Percentiles rank a stretch among this genome's conserved stretches.
Evolutionary conservation across 2,113 vertebrate species (phyloP).

Genomic region (Nestor notabilis): DNA sequence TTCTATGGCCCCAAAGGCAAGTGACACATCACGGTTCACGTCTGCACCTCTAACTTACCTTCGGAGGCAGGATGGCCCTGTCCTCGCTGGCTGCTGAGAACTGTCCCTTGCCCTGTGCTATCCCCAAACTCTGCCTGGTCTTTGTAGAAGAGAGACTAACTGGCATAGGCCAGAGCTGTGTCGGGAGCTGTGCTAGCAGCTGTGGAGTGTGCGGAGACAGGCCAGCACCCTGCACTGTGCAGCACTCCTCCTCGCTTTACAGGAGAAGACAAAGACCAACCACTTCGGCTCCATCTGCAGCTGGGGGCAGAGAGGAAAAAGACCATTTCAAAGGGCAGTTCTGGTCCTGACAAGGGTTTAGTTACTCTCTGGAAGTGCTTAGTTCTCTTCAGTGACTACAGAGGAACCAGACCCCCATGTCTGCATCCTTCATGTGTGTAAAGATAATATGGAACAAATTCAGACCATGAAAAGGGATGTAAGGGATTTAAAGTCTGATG

Average conservation of each 20-base stretch:
- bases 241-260: fast-evolving
- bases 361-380: neutral
- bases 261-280: neutral
- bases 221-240: neutral
- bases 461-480: neutral
- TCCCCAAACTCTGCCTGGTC: neutral
- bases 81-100: neutral
- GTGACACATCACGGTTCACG: neutral
- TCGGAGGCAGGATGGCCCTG: neutral
- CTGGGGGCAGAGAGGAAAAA: neutral
- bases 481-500: neutral
- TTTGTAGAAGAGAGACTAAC: neutral
- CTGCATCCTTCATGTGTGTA: neutral
- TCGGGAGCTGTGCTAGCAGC: neutral
- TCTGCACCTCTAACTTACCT: neutral
- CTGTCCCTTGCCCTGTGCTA: neutral
- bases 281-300: fast-evolving
- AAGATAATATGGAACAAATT: neutral
- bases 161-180: neutral
- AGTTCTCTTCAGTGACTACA: neutral
- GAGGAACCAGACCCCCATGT: neutral
- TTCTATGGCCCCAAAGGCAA: neutral
- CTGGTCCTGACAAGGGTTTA: neutral
- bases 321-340: neutral
- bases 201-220: neutral